A percentile compares a stretch with the other conserved stretches of the same genome.
phyloP scores from a whole-genome alignment of 2,113 vertebrate genomes.

The Plecotus auritus region DNA sequence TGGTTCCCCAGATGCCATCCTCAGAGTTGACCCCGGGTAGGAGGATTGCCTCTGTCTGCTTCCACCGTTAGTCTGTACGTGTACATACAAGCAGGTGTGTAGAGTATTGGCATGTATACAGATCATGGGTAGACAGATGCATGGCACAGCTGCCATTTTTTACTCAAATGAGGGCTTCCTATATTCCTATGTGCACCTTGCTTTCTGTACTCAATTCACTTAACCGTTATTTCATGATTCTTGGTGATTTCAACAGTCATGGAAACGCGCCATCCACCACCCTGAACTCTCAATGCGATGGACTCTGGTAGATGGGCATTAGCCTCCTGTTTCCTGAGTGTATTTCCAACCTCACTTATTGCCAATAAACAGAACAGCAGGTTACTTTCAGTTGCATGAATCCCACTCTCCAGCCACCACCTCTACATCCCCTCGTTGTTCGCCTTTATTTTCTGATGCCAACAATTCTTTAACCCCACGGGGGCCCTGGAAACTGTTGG shows the following conservation, averaged over 20 bases:
- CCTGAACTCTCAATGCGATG: background rate
- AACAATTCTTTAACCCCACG: background rate
- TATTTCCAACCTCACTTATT: background rate
- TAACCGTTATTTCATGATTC: background rate
- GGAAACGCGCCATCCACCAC: background rate
- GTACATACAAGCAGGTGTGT: accelerated
- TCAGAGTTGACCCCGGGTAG: accelerated
- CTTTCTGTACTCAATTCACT: background rate
- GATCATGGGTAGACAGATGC: background rate
- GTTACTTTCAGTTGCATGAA: background rate
- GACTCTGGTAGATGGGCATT: background rate
- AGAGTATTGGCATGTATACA: background rate
- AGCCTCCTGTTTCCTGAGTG: background rate
- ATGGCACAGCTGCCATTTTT: background rate
- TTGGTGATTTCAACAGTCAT: background rate
- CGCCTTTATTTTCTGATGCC: background rate
- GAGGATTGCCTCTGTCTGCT: background rate
- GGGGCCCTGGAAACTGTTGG: background rate
- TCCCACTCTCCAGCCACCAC: too few species aligned
- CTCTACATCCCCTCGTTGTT: accelerated
- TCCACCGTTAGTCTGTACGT: background rate
- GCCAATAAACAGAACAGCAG: background rate
- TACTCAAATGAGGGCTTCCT: background rate
- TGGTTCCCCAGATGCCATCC: too few species aligned
- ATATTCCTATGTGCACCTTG: accelerated